These are phyloP conservation scores for Lynx canadensis DNA, from an alignment of 2,113 vertebrate genomes.

Conservation along the genomic window DNA sequence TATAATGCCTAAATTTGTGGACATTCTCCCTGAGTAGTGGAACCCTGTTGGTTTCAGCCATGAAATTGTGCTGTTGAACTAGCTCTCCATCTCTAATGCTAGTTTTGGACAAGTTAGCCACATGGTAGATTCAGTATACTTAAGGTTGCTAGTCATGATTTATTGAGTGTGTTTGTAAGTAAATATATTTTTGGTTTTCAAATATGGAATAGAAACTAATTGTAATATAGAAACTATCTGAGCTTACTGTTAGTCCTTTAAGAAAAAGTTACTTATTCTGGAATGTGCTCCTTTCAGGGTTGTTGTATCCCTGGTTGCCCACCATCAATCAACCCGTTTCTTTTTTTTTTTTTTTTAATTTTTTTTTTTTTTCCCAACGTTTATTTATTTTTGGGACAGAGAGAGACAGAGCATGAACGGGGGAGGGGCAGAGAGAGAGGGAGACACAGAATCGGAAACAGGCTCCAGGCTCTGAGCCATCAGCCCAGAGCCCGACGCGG, in stretches of 20 bases:
- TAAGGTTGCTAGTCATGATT: background rate
- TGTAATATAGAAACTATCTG: background rate
- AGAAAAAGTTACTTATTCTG: constrained; percentile 65
- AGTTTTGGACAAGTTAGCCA: background rate
- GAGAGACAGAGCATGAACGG: no score
- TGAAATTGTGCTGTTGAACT: background rate
- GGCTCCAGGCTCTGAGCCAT: no score
- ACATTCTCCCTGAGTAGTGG: background rate
- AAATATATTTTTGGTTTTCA: background rate
- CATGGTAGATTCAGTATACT: background rate
- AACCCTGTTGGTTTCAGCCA: background rate
- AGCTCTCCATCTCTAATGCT: background rate
- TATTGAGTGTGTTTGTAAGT: background rate
- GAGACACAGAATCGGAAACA: no score
- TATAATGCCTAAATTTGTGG: background rate
- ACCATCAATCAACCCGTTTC: constrained; percentile 76
- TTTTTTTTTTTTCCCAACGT: no score
- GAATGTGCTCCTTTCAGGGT: constrained; percentile 78
- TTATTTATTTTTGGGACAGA: no score
- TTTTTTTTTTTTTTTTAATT: no score
- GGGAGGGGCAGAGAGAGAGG: no score
- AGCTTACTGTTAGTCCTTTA: background rate
- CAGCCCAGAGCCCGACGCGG: no score
- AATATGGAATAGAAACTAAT: background rate
- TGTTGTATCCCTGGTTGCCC: constrained; percentile 80